phyloP scores from a whole-genome alignment of 1,140 invertebrate species.

The Armadillidium nasatum region DNA sequence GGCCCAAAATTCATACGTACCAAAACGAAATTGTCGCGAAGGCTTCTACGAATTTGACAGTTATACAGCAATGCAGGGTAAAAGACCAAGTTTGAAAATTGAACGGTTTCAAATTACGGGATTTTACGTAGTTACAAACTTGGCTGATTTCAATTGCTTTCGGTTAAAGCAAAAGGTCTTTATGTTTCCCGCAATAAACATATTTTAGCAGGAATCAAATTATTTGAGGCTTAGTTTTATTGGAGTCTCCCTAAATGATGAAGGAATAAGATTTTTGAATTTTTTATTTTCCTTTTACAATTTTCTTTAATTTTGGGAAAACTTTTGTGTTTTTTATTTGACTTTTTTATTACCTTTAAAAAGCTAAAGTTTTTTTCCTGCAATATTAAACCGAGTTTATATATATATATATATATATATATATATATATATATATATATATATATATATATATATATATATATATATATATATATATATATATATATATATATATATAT shows the following conservation, averaged over 20 bases:
- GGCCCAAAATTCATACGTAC: conserved; percentile 4
- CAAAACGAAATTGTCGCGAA: not conserved
- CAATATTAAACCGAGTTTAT: not conserved
- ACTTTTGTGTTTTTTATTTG: not conserved
- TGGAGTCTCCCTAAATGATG: not conserved
- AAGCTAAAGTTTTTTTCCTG: not conserved
- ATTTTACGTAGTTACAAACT: not conserved
- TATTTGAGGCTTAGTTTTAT: conserved; percentile 1
- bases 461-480: conserved; percentile 13
- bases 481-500: conserved; percentile 14
- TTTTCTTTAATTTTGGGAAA: not conserved
- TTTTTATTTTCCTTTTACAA: not conserved
- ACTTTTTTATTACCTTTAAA: conserved; percentile 4
- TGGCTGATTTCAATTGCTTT: conserved; percentile 1
- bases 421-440: not conserved
- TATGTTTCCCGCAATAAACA: not conserved
- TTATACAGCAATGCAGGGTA: conserved; percentile 9
- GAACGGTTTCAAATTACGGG: conserved; percentile 8
- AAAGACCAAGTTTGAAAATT: conserved; percentile 11
- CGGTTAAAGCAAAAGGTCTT: conserved; percentile 1
- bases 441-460: conserved; percentile 7
- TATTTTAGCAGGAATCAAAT: not conserved
- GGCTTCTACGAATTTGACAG: conserved; percentile 3
- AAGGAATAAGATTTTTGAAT: not conserved
- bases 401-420: not conserved